These are phyloP conservation scores for Perca flavescens DNA, from an alignment of 2,113 vertebrate species.

Conservation along the genomic window DNA sequence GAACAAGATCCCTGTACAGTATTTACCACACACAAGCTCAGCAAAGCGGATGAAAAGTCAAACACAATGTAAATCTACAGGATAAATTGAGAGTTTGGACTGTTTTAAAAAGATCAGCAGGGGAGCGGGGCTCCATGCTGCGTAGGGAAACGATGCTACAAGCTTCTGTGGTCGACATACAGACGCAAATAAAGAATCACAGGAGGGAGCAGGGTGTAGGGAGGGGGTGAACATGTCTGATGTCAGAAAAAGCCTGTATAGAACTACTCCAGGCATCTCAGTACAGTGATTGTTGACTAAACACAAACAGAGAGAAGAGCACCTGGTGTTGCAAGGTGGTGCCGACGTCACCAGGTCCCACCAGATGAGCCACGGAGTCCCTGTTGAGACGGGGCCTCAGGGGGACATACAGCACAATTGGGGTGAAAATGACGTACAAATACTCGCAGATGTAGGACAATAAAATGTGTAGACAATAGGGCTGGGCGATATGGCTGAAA, in stretches of 20 bases:
- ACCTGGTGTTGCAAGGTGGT: conserved; percentile 27
- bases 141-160: conserved; percentile 47
- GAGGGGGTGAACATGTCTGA: conserved; percentile 22
- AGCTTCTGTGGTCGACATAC: conserved; percentile 40
- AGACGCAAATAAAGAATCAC: conserved; percentile 43
- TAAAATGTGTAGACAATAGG: not conserved
- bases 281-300: conserved; percentile 42
- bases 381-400: not conserved
- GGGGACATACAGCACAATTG: not conserved
- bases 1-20: conserved; percentile 26
- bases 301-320: conserved; percentile 47
- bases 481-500: too few relatives aligned
- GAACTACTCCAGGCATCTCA: not conserved
- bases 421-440: not conserved
- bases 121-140: conserved; percentile 60
- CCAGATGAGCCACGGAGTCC: not conserved
- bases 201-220: not conserved
- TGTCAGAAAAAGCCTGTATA: conserved; percentile 18
- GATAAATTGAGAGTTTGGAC: conserved; percentile 34
- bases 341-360: conserved; percentile 38
- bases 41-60: conserved; percentile 34
- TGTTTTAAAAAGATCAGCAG: conserved; percentile 72
- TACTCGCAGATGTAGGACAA: not conserved
- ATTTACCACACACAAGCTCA: conserved; percentile 26
- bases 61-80: conserved; percentile 43